Percentiles rank a stretch among this genome's conserved stretches.
Evolutionary conservation across 2,888 invertebrate genomes (phyloP).

Genomic region (Apeira syringaria): DNA sequence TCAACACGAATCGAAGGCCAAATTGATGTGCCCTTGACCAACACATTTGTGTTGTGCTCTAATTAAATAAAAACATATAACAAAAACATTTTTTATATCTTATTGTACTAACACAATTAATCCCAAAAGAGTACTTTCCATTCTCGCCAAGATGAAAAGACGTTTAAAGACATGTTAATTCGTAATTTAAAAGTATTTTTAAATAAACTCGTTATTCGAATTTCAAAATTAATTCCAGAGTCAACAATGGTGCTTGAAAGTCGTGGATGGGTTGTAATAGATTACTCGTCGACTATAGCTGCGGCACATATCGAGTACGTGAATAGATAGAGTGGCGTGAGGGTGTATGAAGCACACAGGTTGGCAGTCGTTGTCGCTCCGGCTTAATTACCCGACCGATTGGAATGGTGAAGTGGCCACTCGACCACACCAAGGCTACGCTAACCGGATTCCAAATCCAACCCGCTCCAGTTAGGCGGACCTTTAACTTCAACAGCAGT

Average conservation of each 20-base stretch:
- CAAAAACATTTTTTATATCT: too few relatives aligned
- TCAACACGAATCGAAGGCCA: conserved; percentile 57
- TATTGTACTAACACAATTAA: too few relatives aligned
- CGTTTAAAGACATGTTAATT: too few relatives aligned
- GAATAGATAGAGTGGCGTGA: conserved; percentile 28
- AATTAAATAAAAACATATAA: conserved; percentile 33
- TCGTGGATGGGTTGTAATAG: not conserved
- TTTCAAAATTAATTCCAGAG: too few relatives aligned
- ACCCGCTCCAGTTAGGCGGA: conserved; percentile 77
- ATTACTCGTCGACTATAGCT: not conserved
- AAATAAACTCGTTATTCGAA: too few relatives aligned
- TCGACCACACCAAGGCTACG: conserved; percentile 74
- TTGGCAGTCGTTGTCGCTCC: conserved; percentile 52
- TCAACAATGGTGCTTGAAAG: too few relatives aligned
- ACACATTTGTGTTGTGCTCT: conserved; percentile 60
- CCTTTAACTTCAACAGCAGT: conserved; percentile 66
- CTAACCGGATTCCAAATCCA: conserved; percentile 78
- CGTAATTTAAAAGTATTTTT: too few relatives aligned
- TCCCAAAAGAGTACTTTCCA: too few relatives aligned
- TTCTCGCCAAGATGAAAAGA: too few relatives aligned
- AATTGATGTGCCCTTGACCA: conserved; percentile 60
- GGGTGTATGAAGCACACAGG: conserved; percentile 47
- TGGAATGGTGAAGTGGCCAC: conserved; percentile 80
- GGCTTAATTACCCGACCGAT: conserved; percentile 71
- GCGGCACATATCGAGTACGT: not conserved